phyloP scores from a whole-genome alignment of 2,888 invertebrate genomes.

The Pseudanteris insignis region DNA sequence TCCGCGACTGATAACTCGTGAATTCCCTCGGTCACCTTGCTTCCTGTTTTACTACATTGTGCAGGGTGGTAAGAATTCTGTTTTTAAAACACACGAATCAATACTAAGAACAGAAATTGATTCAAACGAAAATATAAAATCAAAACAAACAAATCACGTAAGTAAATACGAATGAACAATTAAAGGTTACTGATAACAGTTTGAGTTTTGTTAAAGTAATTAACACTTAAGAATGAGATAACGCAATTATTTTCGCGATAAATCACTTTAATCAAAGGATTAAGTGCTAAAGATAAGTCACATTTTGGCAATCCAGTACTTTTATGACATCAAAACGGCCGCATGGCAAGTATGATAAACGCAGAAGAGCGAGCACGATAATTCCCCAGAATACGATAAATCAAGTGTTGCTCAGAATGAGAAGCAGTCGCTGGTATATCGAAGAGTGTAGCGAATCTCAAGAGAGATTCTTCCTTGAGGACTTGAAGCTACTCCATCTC shows the following conservation, averaged over 20 bases:
- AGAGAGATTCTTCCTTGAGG: conserved; percentile 39
- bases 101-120: no score
- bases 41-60: conserved; percentile 39
- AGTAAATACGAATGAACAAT: no score
- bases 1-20: conserved; percentile 40
- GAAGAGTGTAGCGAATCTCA: conserved; percentile 40
- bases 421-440: conserved; percentile 49
- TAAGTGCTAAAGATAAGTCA: conserved; percentile 8
- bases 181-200: no score
- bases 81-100: no score
- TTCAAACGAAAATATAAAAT: no score
- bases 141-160: no score
- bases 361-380: conserved; percentile 33
- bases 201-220: no score
- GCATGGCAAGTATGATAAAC: conserved; percentile 35
- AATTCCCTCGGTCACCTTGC: conserved; percentile 28
- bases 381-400: conserved; percentile 44
- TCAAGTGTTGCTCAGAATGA: conserved; percentile 42
- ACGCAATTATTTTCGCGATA: background rate
- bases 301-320: conserved; percentile 21
- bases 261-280: conserved; percentile 11
- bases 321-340: conserved; percentile 23
- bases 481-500: conserved; percentile 44
- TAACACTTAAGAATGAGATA: no score
- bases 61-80: no score